phyloP scores from a whole-genome alignment of 2,113 vertebrate species.

The Laticauda colubrina region DNA sequence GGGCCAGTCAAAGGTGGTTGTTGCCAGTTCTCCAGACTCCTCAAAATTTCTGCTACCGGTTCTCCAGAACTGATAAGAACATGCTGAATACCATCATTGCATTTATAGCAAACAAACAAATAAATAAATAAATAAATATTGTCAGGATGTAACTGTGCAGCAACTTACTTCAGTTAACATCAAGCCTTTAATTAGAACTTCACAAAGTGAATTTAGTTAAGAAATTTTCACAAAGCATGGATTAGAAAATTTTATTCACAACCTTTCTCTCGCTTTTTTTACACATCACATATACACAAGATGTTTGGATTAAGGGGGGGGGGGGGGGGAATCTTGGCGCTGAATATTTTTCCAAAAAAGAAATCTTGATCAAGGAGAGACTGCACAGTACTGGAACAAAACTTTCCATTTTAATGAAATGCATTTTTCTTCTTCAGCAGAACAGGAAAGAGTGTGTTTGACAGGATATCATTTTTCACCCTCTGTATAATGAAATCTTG shows the following conservation, averaged over 20 bases:
- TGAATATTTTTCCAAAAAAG: conserved; percentile 21
- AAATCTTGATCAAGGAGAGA: conserved; percentile 23
- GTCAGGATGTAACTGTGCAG: too few relatives aligned
- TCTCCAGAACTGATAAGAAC: too few relatives aligned
- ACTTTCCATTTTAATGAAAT: conserved; percentile 36
- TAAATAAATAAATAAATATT: too few relatives aligned
- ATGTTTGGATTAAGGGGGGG: neutral
- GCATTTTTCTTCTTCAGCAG: neutral
- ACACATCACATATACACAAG: neutral
- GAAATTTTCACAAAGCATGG: neutral
- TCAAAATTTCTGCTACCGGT: too few relatives aligned
- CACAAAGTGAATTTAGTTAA: neutral
- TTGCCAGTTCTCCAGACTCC: too few relatives aligned
- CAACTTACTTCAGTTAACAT: neutral
- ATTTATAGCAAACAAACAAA: too few relatives aligned
- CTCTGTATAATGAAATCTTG: conserved; percentile 10
- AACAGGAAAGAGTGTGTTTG: conserved; percentile 14
- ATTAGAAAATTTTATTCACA: neutral
- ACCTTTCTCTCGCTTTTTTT: neutral
- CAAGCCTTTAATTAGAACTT: neutral
- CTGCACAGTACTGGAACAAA: conserved; percentile 27
- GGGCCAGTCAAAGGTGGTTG: too few relatives aligned
- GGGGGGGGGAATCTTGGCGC: neutral
- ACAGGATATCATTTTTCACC: neutral
- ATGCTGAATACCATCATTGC: too few relatives aligned